Evolutionary conservation across 2,797 vertebrate species (phyloP).

Genomic region (Erethizon dorsatum): DNA sequence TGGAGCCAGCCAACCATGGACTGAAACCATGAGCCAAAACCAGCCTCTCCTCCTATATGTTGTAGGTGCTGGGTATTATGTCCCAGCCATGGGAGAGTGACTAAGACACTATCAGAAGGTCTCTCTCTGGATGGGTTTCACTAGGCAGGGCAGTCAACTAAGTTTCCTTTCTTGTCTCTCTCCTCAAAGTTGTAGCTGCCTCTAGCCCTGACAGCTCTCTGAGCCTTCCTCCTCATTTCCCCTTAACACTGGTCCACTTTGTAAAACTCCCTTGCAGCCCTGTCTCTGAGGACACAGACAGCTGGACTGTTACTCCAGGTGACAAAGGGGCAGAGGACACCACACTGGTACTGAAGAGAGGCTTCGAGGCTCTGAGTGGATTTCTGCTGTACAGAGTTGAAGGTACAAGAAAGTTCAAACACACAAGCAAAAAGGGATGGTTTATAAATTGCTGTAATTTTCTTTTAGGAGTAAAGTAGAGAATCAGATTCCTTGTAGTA

Average conservation of each 20-base stretch:
- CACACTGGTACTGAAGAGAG: fast-evolving
- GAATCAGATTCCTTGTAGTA: background rate
- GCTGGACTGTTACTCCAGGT: no score
- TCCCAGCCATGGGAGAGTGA: background rate
- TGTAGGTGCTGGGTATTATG: background rate
- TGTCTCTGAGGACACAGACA: background rate
- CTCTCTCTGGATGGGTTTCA: no score
- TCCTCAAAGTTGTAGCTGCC: background rate
- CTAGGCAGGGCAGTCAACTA: no score
- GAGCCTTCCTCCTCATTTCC: background rate
- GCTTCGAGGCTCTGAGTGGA: background rate
- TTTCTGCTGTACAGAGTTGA: background rate
- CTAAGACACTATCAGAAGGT: background rate
- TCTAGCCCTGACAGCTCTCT: background rate
- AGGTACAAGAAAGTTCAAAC: background rate
- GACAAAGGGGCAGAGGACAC: fast-evolving
- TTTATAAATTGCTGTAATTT: background rate
- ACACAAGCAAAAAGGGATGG: background rate
- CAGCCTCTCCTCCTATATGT: background rate
- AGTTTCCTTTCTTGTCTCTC: background rate
- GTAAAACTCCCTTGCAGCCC: background rate
- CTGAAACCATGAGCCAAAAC: background rate
- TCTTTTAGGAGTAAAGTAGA: background rate
- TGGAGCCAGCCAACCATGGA: background rate
- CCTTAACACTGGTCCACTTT: background rate